These are phyloP conservation scores for Limnothrissa miodon DNA, from an alignment of 2,113 vertebrate species.

Conservation along the genomic window DNA sequence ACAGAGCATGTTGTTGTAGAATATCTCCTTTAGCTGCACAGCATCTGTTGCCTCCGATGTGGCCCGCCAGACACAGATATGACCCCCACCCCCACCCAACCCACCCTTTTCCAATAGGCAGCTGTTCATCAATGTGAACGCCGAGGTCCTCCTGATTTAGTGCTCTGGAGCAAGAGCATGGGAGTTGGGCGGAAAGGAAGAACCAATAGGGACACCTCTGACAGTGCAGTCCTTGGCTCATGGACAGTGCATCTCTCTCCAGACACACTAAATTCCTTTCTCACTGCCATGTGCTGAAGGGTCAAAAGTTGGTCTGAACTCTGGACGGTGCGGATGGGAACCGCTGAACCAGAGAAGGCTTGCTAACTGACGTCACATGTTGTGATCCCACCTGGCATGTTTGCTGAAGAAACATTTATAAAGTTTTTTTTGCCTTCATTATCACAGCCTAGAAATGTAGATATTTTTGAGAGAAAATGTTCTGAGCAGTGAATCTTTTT, in stretches of 20 bases:
- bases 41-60: constrained; percentile 33
- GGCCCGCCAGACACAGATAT: constrained; percentile 24
- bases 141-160: constrained; percentile 22
- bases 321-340: background rate
- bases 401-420: background rate
- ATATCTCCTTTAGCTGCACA: constrained; percentile 6
- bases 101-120: constrained; percentile 28
- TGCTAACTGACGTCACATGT: background rate
- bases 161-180: background rate
- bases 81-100: constrained; percentile 4
- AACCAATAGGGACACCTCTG: background rate
- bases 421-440: background rate
- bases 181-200: background rate
- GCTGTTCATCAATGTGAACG: constrained; percentile 20
- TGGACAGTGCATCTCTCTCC: background rate
- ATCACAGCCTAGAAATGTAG: background rate
- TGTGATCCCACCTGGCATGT: background rate
- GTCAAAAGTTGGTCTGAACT: background rate
- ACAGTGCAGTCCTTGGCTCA: background rate
- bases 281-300: background rate
- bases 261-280: background rate
- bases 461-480: background rate
- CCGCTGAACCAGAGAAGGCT: background rate
- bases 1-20: constrained; percentile 18
- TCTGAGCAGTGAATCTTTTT: background rate